Conservation (phyloP, 2,888 invertebrate genomes). For the Chrysodeixis includens region DNA sequence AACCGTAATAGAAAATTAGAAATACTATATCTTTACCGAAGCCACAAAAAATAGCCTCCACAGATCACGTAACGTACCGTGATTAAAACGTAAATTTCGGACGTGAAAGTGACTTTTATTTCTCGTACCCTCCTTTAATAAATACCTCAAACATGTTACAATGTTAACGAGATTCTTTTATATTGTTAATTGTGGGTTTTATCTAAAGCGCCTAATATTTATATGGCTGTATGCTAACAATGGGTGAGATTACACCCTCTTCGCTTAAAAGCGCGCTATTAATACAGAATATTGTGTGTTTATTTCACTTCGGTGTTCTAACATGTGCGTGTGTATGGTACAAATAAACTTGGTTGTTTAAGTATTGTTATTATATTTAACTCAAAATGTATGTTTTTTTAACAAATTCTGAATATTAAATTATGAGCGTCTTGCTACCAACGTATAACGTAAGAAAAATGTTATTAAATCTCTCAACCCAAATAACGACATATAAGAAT, state of each 20-base stretch:
- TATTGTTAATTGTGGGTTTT: constrained; percentile 48
- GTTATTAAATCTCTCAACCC: constrained; percentile 7
- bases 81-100: constrained; percentile 35
- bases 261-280: constrained; percentile 45
- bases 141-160: constrained; percentile 36
- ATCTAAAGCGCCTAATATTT: constrained; percentile 45
- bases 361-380: constrained; percentile 1
- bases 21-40: constrained; percentile 41
- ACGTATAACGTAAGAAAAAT: not conserved
- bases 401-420: not conserved
- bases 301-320: constrained; percentile 7
- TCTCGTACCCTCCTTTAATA: constrained; percentile 12
- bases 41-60: constrained; percentile 24
- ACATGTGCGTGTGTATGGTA: constrained; percentile 7
- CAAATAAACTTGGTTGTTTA: constrained; percentile 8
- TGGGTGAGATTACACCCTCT: constrained; percentile 44
- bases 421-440: not conserved
- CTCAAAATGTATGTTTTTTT: not conserved
- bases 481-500: constrained; percentile 10
- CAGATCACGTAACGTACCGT: constrained; percentile 33
- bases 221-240: constrained; percentile 47
- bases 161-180: constrained; percentile 48
- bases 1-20: constrained; percentile 24
- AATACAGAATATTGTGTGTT: constrained; percentile 46
- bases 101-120: constrained; percentile 17